These are phyloP conservation scores for Diachasma alloeum DNA, from an alignment of 1,140 invertebrate species.

Conservation along the genomic window DNA sequence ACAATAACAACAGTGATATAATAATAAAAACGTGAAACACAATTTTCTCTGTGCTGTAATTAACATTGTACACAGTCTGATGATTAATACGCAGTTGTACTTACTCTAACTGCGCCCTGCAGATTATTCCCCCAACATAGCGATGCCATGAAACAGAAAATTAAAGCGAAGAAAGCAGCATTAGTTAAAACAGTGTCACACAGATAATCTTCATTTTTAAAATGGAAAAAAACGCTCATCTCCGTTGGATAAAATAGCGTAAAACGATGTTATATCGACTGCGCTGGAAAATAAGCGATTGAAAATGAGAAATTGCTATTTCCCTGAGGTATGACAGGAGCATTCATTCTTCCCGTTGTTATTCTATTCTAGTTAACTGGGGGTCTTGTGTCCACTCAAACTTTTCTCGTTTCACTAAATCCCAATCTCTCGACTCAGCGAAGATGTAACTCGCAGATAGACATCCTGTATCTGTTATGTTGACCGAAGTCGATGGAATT, in stretches of 20 bases:
- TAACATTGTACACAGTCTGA: conserved; percentile 16
- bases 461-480: background rate
- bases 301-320: background rate
- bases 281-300: background rate
- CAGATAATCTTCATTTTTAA: background rate
- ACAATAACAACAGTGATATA: background rate
- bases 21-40: background rate
- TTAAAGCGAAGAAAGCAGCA: conserved; percentile 25
- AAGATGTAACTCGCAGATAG: background rate
- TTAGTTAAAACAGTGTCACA: conserved; percentile 4
- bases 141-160: conserved; percentile 66
- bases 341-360: background rate
- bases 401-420: conserved; percentile 5
- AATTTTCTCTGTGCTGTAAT: conserved; percentile 26
- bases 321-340: background rate
- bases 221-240: background rate
- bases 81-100: conserved; percentile 51
- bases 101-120: conserved; percentile 73
- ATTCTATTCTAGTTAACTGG: background rate
- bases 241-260: background rate
- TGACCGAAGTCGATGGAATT: background rate
- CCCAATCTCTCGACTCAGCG: background rate
- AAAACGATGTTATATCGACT: background rate
- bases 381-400: background rate
- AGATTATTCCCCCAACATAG: conserved; percentile 47